phyloP scores from a whole-genome alignment of 2,113 vertebrate species.

The Euleptes europaea region DNA sequence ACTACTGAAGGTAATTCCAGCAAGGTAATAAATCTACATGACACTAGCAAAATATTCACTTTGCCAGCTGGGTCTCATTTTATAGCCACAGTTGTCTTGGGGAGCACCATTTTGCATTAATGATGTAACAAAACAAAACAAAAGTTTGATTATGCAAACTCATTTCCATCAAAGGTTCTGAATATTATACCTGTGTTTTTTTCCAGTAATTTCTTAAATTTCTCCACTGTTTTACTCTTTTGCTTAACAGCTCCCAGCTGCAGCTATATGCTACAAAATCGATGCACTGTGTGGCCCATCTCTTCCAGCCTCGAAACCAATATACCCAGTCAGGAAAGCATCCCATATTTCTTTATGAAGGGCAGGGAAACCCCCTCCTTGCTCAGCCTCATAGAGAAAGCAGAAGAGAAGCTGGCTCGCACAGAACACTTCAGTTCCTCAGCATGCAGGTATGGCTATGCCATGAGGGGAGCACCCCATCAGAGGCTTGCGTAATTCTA shows the following conservation, averaged over 20 bases:
- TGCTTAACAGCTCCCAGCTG: conserved; percentile 35
- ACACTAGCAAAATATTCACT: conserved; percentile 50
- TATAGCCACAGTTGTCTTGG: conserved; percentile 20
- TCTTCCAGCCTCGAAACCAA: background rate
- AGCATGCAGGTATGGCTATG: conserved; percentile 55
- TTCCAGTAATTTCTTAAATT: conserved; percentile 25
- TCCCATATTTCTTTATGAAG: conserved; percentile 49
- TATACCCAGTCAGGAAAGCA: conserved; percentile 36
- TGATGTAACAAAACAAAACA: conserved; percentile 7
- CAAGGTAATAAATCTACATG: conserved; percentile 53
- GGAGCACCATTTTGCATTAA: conserved; percentile 22
- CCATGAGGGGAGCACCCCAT: background rate
- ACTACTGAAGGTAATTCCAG: conserved; percentile 51
- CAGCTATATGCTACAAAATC: background rate
- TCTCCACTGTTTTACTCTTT: conserved; percentile 18
- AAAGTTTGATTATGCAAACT: conserved; percentile 37
- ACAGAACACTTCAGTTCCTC: conserved; percentile 1
- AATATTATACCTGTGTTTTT: background rate
- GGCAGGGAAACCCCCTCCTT: background rate
- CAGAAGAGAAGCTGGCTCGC: background rate
- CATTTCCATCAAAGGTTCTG: conserved; percentile 10
- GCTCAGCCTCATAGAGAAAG: conserved; percentile 20
- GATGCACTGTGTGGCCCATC: background rate
- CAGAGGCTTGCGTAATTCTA: background rate
- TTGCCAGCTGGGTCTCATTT: conserved; percentile 56